Evolutionary conservation across 2,888 invertebrate species (phyloP).

Genomic region (Parochlus steinenii): DNA sequence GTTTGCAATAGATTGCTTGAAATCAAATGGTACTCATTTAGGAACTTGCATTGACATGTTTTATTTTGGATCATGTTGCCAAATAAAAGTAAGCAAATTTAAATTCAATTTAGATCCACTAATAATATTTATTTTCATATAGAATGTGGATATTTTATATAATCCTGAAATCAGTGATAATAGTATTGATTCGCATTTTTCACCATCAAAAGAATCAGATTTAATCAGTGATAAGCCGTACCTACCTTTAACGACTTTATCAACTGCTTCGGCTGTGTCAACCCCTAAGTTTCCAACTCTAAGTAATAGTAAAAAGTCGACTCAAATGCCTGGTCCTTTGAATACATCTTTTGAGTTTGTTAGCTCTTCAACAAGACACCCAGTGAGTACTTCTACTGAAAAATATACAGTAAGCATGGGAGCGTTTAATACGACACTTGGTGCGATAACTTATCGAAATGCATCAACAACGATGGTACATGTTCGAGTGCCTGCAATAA

Average conservation of each 20-base stretch:
- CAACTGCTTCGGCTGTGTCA: conserved; percentile 14
- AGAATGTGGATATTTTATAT: conserved; percentile 22
- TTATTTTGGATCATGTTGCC: conserved; percentile 87
- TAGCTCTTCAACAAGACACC: conserved; percentile 8
- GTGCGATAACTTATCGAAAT: conserved; percentile 18
- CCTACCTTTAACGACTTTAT: conserved; percentile 11
- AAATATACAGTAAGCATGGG: conserved; percentile 9
- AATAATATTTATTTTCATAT: conserved; percentile 2
- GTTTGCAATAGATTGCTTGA: conserved; percentile 86
- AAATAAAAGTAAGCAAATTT: conserved; percentile 36
- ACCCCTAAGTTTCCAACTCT: conserved; percentile 24
- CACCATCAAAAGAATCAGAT: conserved; percentile 13
- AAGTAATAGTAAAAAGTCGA: conserved; percentile 15
- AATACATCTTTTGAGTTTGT: conserved; percentile 10
- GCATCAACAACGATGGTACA: conserved; percentile 14
- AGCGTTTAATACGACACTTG: conserved; percentile 15
- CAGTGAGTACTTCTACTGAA: conserved; percentile 12
- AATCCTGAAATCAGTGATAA: conserved; percentile 29
- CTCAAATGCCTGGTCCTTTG: conserved; percentile 15
- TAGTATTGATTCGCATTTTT: conserved; percentile 28
- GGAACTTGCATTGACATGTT: conserved; percentile 87
- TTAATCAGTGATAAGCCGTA: conserved; percentile 11
- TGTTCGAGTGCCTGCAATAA: conserved; percentile 18
- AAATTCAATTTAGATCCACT: neutral
- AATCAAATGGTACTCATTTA: conserved; percentile 77